Conservation (phyloP, 2,797 vertebrate species). For the Brachyalestes nurse region DNA sequence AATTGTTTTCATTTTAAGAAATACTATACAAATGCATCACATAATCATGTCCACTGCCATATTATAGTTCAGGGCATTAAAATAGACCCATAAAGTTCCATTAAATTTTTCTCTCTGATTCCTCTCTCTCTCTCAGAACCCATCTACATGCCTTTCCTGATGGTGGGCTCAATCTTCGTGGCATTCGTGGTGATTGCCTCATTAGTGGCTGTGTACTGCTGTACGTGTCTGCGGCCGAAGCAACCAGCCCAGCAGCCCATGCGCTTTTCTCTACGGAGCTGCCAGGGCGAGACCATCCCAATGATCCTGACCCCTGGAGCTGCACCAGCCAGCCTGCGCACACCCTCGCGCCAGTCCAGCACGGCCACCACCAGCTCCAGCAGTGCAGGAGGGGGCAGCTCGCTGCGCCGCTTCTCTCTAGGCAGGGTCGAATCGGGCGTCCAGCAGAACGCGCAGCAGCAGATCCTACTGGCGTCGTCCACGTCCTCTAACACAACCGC, state of each 20-base stretch:
- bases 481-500: conserved; percentile 80
- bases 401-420: conserved; percentile 86
- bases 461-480: conserved; percentile 77
- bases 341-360: conserved; percentile 93
- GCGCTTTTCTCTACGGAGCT: conserved; percentile 92
- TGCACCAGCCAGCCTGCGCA: conserved; percentile 82
- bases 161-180: conserved; percentile 96
- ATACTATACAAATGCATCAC: too few relatives aligned
- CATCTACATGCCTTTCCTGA: conserved; percentile 94
- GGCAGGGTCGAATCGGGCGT: conserved; percentile 72
- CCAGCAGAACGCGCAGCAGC: conserved; percentile 66
- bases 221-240: conserved; percentile 94
- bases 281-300: conserved; percentile 94
- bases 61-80: neutral
- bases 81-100: neutral
- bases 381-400: conserved; percentile 85
- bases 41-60: neutral
- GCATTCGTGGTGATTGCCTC: conserved; percentile 96
- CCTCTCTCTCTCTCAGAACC: conserved; percentile 79
- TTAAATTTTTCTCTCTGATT: neutral
- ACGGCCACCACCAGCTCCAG: conserved; percentile 93
- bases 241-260: conserved; percentile 90
- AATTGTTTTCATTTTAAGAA: too few relatives aligned
- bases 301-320: conserved; percentile 89
- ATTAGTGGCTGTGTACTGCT: conserved; percentile 94